Evolutionary conservation across 2,113 vertebrate genomes (phyloP), one percentile per base, ranked within the genome.

Genomic region (Calonectris borealis): DNA sequence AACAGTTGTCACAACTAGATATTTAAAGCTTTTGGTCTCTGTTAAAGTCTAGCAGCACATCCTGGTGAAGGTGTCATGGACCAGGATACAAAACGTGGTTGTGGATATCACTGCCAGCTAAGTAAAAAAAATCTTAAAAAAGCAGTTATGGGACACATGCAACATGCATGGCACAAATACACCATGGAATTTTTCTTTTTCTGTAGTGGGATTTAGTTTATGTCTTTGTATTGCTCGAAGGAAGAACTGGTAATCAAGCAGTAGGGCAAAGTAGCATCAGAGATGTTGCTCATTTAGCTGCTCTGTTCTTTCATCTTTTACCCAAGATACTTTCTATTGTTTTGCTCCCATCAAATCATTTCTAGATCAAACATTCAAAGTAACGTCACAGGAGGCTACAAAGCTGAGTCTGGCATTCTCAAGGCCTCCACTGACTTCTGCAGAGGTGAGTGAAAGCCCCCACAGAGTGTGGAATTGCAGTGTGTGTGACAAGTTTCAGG

Each of bases 371-470:
- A 97, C 99, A 3, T 99, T 98, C 48, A 98, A 98, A 86, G 90
- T 93, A 2, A 97, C 98, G 1, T 99, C 99, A 3, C 98, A 98
- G 80, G 99, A 99, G 97, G 99, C 99, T 83, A 99, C 98, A 5
- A 98, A 99, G 92, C 98, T 99, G 91, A 99, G 99, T 38, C 88
- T 99, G 77, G 98, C 98, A 17, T 99, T 99, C 94, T 98, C 98
- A 42, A 97, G 98, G 73, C 96, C 98, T 6, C 98, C 99, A 0
- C 68, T 96, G 90, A 98, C 99, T 2, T 98, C 99, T 57, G 94
- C 97, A 38, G 98, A 99, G 98, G 99, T 99, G 94, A 76, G 98
- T 79, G 34, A 48, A 38, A 82, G 21, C 26, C 42, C 60, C 3
- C 7, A 6, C 29, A 76, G 57, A 21, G 32, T 64, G 3, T 24